phyloP scores from a whole-genome alignment of 2,113 vertebrate genomes.

The Pipa parva region DNA sequence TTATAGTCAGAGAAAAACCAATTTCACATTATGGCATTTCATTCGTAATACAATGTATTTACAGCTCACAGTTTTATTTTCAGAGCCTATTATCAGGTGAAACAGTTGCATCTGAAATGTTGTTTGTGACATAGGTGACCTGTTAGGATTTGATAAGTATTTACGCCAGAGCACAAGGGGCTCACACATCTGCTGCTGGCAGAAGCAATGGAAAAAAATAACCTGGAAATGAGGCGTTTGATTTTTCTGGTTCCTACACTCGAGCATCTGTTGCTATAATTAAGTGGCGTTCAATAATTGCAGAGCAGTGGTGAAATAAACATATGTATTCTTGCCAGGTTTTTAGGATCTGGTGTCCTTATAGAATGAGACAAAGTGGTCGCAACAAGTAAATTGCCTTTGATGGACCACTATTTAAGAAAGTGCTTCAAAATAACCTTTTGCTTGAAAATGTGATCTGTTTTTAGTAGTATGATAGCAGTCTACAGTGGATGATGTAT shows the following conservation, averaged over 20 bases:
- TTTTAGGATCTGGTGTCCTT: conserved; percentile 80
- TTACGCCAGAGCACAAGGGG: conserved; percentile 86
- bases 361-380: conserved; percentile 70
- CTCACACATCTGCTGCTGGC: conserved; percentile 98
- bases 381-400: conserved; percentile 67
- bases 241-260: conserved; percentile 93
- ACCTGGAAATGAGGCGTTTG: conserved; percentile 97
- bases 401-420: conserved; percentile 62
- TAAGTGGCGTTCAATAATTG: conserved; percentile 99
- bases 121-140: conserved; percentile 99
- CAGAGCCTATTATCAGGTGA: conserved; percentile 98
- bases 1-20: conserved; percentile 93
- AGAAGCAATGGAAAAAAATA: conserved; percentile 95
- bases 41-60: conserved; percentile 99
- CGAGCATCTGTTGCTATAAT: conserved; percentile 98
- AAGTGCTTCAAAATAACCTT: too few species aligned
- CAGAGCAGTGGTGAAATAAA: conserved; percentile 95
- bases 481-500: too few species aligned
- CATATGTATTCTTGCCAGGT: conserved; percentile 71
- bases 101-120: conserved; percentile 99
- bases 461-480: too few species aligned
- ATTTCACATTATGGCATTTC: conserved; percentile 99
- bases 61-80: conserved; percentile 99
- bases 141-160: conserved; percentile 96
- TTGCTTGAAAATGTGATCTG: too few species aligned